Base-by-base conservation (phyloP, 2,113 vertebrate species). In the Pluvianellus socialis region DNA sequence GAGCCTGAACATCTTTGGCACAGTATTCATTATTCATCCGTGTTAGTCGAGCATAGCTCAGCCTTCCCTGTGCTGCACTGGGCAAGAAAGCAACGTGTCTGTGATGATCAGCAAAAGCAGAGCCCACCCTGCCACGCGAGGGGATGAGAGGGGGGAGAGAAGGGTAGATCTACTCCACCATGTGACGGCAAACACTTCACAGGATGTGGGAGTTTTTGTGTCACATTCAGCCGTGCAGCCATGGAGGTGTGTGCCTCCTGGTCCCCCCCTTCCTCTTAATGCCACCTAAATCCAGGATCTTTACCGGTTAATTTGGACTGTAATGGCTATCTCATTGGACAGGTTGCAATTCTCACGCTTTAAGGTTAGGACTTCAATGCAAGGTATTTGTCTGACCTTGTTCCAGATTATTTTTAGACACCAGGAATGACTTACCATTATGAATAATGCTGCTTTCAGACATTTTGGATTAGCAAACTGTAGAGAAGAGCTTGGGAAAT, bases 151-250 rank as follows among this genome's bases (percentile, higher is more conserved):
- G 49, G 52, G 45, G 16, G 23, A 67, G 33, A 28, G 30, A 50
- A 68, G 21, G 19, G 11, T 22, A 86, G 44, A 74, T 35, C 26
- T 75, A 5, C 75, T 80, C 62, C 38, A 2, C 58, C 75, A 20
- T 1, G 0, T 11, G 63, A 7, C 24, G 33, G 58, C 59, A 92
- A 92, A 61, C 56, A 59, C 2, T 0, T 63, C 65, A 58, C 45
- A n/a, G 47, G 26, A 38, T 0, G 0, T 40, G 75, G 17, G 20
- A 47, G n/a, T 1, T 67, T 38, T 27, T 63, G 42, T 74, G 52
- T 22, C 50, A 56, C 50, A n/a, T 74, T 59, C 70, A 42, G 1
- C 24, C 15, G 1, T 14, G 19, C 70, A 42, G 1, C 24, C 15
- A 1, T 14, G 22, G 24, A 73, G 7, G 9, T 33, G 4, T 7